Base-by-base conservation (phyloP, 2,888 invertebrate species). In the Sisyra terminalis region DNA sequence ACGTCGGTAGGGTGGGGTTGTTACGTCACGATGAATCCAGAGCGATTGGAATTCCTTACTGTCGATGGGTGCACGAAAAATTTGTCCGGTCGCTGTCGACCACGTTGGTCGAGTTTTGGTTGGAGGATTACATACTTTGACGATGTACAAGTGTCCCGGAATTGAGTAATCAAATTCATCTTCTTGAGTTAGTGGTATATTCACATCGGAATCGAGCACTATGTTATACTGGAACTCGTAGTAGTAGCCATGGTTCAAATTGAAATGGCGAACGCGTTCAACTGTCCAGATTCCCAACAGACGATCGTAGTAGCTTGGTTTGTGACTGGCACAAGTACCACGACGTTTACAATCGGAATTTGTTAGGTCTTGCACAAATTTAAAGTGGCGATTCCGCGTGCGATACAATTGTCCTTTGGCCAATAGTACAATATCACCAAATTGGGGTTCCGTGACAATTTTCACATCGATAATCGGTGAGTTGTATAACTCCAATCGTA, bases 161-260 rank as follows among this genome's bases (percentile, higher is more conserved):
- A 67, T 63, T 46, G 67, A 66, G 49, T 68, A 66, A 29, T 63
- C 56, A 44, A 59, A 59, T 42, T 53, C 51, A 2, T 68, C 67
- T 64, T n/a, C 67, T 61, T 2, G 71, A 24, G 24, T 24, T 7
- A 24, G 7, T 24, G 24, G 24, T 3, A 7, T 24, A 24, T 7
- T 24, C 7, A 24, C 24, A 24, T 24, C 24, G 5, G 24, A 24
- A 24, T 24, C 24, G 67, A 42, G 73, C 71, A 37, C 18, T 6
- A 81, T 70, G 3, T 73, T 76, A 52, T 77, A 78, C 52, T 78
- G 77, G 47, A 79, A 59, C 57, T 80, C 80, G 52, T 75, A 79
- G 49, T 66, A 69, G 59, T 61, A 64, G 49, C 65, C 60, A 54
- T 67, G 56, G 46, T 60, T 51, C 1, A 58, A 56, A 50, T 75